Base-by-base conservation (phyloP, 2,888 invertebrate species). In the Agrenia bidenticulata region DNA sequence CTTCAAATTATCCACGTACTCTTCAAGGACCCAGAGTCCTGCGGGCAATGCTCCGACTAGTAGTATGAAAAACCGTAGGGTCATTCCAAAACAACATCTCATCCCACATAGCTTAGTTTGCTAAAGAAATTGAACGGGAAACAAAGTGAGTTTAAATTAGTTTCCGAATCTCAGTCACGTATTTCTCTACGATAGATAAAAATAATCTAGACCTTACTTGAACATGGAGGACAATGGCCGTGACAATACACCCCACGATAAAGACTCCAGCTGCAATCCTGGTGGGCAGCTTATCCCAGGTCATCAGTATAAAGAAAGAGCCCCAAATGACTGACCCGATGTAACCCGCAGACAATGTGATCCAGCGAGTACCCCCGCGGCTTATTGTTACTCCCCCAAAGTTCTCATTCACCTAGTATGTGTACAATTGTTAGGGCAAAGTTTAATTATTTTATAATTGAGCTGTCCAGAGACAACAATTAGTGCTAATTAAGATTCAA, bases 271-370 rank as follows among this genome's bases (percentile, higher is more conserved):
- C 59, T 11, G 73, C 73, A 57, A 73, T 63, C 61, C 45, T 55
- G 2, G 73, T 73, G 2, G 70, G 70, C n/a, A 70, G 42, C 13
- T n/a, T 50, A 15, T 68, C 68, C 70, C 70, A 73, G 9, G 73
- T 69, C 73, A 73, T 73, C 7, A 73, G 55, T 41, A 73, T 70
- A 23, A 73, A 73, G 57, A 73, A 73, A 11, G 69, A 37, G 9
- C 73, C 73, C 70, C 70, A 73, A 1, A 73, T 63, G 1, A 70
- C 70, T 1, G 73, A 73, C 2, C 73, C 73, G 1, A 67, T 70
- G 49, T 73, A 73, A 2, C 73, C 73, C 13, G 73, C 73, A 1
- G 73, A 70, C 13, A 73, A 61, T 0, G 65, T 70, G 17, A 70
- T 27, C 73, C 73, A 73, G 37, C 70, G 58, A 1, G 61, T 63